phyloP scores from a whole-genome alignment of 2,888 invertebrate species.

The Embidobia sp. region DNA sequence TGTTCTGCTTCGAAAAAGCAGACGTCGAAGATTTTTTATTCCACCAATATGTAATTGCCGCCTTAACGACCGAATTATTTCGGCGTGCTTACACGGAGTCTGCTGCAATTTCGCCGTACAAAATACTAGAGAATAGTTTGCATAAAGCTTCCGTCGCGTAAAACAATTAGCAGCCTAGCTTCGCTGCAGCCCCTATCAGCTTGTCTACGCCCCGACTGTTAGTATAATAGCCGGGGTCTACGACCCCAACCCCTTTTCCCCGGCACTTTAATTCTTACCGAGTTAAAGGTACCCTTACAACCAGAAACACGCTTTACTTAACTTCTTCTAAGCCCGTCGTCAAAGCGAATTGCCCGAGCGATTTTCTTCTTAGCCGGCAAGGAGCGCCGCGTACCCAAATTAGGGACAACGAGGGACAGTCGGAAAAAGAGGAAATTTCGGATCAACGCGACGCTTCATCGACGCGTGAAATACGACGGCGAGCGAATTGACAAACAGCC shows the following conservation, averaged over 20 bases:
- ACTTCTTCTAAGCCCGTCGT: slow-evolving; percentile 54
- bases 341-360: slow-evolving; percentile 62
- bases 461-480: slow-evolving; percentile 70
- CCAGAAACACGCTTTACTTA: slow-evolving; percentile 60
- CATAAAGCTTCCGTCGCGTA: slow-evolving; percentile 71
- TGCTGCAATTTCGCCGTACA: slow-evolving; percentile 58
- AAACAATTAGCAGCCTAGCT: slow-evolving; percentile 77
- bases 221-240: slow-evolving; percentile 78
- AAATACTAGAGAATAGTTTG: slow-evolving; percentile 65
- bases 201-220: slow-evolving; percentile 79
- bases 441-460: slow-evolving; percentile 57
- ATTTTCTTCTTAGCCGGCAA: no score
- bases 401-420: no score
- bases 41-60: slow-evolving; percentile 46
- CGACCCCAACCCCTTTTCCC: slow-evolving; percentile 73
- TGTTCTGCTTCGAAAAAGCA: no score
- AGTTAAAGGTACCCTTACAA: slow-evolving; percentile 73
- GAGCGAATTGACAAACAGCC: slow-evolving; percentile 74
- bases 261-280: slow-evolving; percentile 77
- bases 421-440: slow-evolving; percentile 5
- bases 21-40: no score
- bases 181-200: slow-evolving; percentile 71
- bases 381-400: no score
- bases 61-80: slow-evolving; percentile 56
- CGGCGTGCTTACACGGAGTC: slow-evolving; percentile 41